Evolutionary conservation across 1,140 invertebrate genomes (phyloP).

Genomic region (Caenorhabditis briggsae): DNA sequence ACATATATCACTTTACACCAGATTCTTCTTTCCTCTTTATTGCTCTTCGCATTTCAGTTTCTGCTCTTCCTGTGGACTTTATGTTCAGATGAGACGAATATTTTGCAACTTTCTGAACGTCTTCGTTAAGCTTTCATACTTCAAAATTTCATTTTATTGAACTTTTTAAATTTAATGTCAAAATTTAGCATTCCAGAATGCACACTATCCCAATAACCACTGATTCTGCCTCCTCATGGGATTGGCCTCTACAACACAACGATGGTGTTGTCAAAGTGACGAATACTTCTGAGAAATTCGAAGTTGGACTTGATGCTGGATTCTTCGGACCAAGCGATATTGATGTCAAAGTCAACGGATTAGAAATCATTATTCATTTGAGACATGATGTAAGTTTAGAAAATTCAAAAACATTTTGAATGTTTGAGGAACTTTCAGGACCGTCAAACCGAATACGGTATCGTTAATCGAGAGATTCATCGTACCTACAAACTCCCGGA

Average conservation of each 20-base stretch:
- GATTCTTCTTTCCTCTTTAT: not conserved
- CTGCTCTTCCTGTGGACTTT: not conserved
- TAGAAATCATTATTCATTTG: conserved; percentile 75
- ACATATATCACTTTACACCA: conserved; percentile 46
- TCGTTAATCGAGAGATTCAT: conserved; percentile 73
- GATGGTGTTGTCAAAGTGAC: conserved; percentile 69
- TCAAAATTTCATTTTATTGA: no score
- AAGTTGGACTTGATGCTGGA: conserved; percentile 76
- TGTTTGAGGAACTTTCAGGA: conserved; percentile 11
- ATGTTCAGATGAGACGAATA: not conserved
- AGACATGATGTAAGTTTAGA: conserved; percentile 68
- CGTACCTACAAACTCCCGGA: conserved; percentile 73
- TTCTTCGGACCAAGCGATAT: conserved; percentile 77
- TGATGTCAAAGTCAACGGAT: conserved; percentile 74
- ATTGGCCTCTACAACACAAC: conserved; percentile 68
- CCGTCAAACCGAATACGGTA: conserved; percentile 74
- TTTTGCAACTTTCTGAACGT: conserved; percentile 5
- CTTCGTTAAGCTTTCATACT: no score
- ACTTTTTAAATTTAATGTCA: no score
- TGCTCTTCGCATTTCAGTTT: not conserved
- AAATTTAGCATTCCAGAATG: conserved; percentile 2
- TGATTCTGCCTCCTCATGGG: not conserved
- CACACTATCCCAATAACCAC: conserved; percentile 39
- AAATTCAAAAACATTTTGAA: not conserved
- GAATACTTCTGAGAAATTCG: conserved; percentile 75